Evolutionary conservation across 2,113 vertebrate genomes (phyloP).

Genomic region (Tachycineta bicolor): DNA sequence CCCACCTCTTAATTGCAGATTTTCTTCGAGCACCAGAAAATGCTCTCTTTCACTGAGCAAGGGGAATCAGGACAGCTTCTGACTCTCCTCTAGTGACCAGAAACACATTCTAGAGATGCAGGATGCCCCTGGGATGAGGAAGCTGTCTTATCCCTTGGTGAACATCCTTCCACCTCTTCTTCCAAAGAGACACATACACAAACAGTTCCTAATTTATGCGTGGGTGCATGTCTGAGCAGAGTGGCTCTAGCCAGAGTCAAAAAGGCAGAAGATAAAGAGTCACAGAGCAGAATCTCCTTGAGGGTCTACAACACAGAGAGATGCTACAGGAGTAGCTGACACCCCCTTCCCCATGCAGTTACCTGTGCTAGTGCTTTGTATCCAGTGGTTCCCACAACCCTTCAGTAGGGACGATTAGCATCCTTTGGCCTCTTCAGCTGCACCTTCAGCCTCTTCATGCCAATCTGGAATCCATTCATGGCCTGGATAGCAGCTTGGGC

Average conservation of each 20-base stretch:
- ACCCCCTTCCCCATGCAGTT: conserved; percentile 55
- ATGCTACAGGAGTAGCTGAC: conserved; percentile 33
- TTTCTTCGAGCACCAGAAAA: neutral
- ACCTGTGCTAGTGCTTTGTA: conserved; percentile 85
- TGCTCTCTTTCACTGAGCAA: neutral
- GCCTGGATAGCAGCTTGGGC: conserved; percentile 99
- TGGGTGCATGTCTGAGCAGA: neutral
- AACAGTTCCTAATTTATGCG: neutral
- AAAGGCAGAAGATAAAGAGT: conserved; percentile 48
- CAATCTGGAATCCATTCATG: conserved; percentile 99
- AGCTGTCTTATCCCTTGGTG: neutral
- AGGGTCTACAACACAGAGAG: conserved; percentile 45
- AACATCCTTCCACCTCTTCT: conserved; percentile 31
- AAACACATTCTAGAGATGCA: neutral
- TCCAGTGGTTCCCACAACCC: conserved; percentile 68
- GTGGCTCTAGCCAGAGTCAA: conserved; percentile 31
- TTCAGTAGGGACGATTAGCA: conserved; percentile 97
- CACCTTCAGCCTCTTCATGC: conserved; percentile 99
- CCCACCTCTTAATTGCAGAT: neutral
- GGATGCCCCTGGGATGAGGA: neutral
- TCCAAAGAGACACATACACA: neutral
- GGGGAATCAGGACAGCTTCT: neutral
- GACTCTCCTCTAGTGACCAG: neutral
- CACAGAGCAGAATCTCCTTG: conserved; percentile 1
- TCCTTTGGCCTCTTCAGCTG: conserved; percentile 99